phyloP scores from a whole-genome alignment of 2,888 invertebrate genomes.

The Napeogenes sylphis region DNA sequence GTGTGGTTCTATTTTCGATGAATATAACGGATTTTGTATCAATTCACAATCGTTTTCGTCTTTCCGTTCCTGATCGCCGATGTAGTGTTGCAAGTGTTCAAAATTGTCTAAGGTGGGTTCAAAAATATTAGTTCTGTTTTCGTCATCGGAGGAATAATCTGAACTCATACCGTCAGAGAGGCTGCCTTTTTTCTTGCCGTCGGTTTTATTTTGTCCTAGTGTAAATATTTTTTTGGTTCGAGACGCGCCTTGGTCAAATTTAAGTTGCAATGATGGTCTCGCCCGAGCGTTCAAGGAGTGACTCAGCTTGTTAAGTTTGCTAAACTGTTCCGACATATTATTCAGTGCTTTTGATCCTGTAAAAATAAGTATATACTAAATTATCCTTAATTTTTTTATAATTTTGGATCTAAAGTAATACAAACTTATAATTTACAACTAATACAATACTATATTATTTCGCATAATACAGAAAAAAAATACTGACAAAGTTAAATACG shows the following conservation, averaged over 20 bases:
- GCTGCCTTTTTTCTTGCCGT: constrained; percentile 79
- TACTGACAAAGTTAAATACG: too few relatives aligned
- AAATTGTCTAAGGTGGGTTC: constrained; percentile 73
- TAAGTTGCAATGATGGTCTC: constrained; percentile 71
- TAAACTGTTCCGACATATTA: constrained; percentile 92
- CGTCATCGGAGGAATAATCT: constrained; percentile 75
- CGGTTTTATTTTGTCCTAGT: constrained; percentile 62
- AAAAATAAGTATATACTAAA: not conserved
- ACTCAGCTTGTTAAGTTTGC: constrained; percentile 86
- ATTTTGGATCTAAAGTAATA: not conserved
- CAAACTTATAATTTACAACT: not conserved
- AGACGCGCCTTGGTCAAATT: constrained; percentile 65
- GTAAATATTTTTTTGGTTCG: constrained; percentile 73
- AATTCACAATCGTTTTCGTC: constrained; percentile 66
- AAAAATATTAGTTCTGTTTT: constrained; percentile 69
- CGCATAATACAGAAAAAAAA: too few relatives aligned
- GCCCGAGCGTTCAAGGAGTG: constrained; percentile 80
- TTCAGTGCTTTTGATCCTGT: constrained; percentile 89
- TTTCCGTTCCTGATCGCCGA: constrained; percentile 51
- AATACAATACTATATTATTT: too few relatives aligned
- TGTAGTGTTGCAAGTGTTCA: constrained; percentile 70
- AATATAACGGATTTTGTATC: constrained; percentile 68
- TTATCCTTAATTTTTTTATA: not conserved
- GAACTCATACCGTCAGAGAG: constrained; percentile 81
- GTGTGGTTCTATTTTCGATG: constrained; percentile 67